Evolutionary conservation across 2,888 invertebrate species (phyloP), one percentile per base, ranked within the genome.

Genomic region (Xylota sylvarum): DNA sequence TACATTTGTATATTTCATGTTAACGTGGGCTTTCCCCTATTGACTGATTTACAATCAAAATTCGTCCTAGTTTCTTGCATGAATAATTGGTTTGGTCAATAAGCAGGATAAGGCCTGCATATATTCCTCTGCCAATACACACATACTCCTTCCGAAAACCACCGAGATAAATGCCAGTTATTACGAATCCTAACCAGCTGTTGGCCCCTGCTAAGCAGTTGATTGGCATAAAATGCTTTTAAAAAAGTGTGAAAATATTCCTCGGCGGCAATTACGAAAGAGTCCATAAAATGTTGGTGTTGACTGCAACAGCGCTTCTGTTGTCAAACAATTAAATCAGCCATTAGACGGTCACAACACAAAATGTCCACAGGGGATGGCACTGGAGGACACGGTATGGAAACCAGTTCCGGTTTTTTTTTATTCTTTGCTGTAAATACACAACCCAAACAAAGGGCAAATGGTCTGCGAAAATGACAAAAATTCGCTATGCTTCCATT

Each of bases 261-360:
- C 14, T 67, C 19, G 23, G 56, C 19, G 17, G 50, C 58, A 80
- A 73, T 60, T 65, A 60, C 14, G 17, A 52, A 12, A n/a, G 27
- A 32, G 19, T 56, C 23, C 32, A 40, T 55, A 35, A 43, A 62
- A 40, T 14, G n/a, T 48, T 58, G n/a, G 62, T 67, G 67, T 60
- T 58, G 65, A 64, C 48, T 72, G 37, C 23, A 79, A 60, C 67
- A 60, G 9, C 17, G 35, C 60, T 70, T 48, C 52, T 78, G 78
- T 83, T 83, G 73, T 83, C 55, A 79, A 73, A 79, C 79, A 79
- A 83, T 79, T 78, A 78, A 73, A 60, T 35, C 72, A 12, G 40
- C 78, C 67, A 79, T 67, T 79, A 83, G 77, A 48, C 40, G 37
- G 69, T 76, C 81, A 76, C 80, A 70, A 83, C 50, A 77, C n/a